These are phyloP conservation scores for Stomatorhinus walkeri DNA, from an alignment of 2,797 vertebrate species.

Conservation along the genomic window DNA sequence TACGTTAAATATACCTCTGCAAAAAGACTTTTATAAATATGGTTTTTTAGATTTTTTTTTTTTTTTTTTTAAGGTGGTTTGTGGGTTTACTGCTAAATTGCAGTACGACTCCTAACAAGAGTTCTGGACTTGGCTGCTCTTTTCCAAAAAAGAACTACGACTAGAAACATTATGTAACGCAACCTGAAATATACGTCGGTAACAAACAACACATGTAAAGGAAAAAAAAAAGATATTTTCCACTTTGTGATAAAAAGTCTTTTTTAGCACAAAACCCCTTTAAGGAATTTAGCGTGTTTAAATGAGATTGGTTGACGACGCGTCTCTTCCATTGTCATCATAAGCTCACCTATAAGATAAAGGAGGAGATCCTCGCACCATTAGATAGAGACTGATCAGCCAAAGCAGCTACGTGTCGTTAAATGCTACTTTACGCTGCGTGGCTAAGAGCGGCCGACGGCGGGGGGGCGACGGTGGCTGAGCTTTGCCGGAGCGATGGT, in stretches of 20 bases:
- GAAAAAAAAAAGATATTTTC: neutral
- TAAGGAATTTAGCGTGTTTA: neutral
- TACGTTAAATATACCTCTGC: slow-evolving; percentile 19
- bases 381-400: neutral
- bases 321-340: neutral
- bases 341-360: neutral
- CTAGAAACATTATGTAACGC: neutral
- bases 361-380: neutral
- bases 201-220: neutral
- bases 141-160: neutral
- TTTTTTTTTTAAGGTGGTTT: slow-evolving; percentile 17
- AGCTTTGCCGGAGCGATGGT: neutral
- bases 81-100: slow-evolving; percentile 15
- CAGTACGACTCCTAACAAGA: neutral
- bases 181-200: neutral
- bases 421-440: neutral
- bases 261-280: neutral
- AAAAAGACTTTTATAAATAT: slow-evolving; percentile 26
- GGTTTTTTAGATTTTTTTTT: neutral
- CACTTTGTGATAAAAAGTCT: neutral
- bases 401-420: neutral
- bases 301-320: neutral
- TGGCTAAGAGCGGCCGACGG: neutral
- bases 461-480: neutral
- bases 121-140: neutral